Percentiles rank a stretch among this genome's conserved stretches.
Evolutionary conservation across 2,797 vertebrate genomes (phyloP).

Genomic region (Varecia variegata): DNA sequence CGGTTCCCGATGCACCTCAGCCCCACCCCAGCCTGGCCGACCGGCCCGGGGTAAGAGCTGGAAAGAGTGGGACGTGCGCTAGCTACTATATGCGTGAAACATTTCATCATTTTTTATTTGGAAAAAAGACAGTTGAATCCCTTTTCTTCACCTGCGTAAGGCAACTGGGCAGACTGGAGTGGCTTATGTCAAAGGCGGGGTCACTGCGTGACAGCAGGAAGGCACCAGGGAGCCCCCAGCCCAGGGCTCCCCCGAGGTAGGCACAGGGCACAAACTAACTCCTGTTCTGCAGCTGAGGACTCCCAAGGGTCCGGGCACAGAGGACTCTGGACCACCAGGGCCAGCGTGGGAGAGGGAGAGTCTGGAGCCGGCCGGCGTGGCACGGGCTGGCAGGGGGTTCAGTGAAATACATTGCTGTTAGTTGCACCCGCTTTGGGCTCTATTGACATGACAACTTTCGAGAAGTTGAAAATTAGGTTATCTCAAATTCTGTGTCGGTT

Average conservation of each 20-base stretch:
- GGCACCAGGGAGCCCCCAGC: background rate
- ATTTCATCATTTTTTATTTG: background rate
- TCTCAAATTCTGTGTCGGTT: fast-evolving
- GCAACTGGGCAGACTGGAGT: fast-evolving
- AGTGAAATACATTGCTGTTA: fast-evolving
- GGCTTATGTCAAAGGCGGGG: background rate
- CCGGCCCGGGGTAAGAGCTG: background rate
- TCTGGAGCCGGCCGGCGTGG: fast-evolving
- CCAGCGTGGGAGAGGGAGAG: fast-evolving
- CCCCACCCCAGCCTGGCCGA: background rate
- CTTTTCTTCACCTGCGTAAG: background rate
- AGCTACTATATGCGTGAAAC: background rate
- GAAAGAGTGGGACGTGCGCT: fast-evolving
- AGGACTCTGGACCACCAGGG: background rate
- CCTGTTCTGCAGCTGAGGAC: background rate
- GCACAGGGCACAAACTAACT: background rate
- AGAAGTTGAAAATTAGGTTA: background rate
- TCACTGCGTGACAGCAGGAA: background rate
- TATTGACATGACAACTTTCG: fast-evolving
- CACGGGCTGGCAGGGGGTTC: fast-evolving
- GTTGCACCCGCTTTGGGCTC: background rate
- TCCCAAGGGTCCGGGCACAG: no score
- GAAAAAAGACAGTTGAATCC: background rate
- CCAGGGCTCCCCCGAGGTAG: slow-evolving; percentile 39
- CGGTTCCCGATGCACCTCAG: background rate